These are phyloP conservation scores for Ormia ochracea DNA, from an alignment of 2,888 invertebrate genomes.

Conservation along the genomic window DNA sequence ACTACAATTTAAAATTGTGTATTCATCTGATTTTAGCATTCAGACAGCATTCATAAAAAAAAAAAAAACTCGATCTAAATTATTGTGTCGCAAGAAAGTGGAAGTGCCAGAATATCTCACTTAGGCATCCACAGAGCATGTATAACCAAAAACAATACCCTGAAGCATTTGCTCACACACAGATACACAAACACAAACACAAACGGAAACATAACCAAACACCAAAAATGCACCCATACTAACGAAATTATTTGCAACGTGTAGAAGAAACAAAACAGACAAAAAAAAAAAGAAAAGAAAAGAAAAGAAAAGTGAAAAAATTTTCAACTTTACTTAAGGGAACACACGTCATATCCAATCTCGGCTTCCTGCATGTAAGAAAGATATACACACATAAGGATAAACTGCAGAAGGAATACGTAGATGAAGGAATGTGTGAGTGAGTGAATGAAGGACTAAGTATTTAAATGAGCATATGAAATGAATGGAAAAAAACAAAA, in stretches of 20 bases:
- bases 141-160: slow-evolving; percentile 34
- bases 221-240: not conserved
- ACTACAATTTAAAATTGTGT: slow-evolving; percentile 1
- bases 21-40: slow-evolving; percentile 16
- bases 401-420: not conserved
- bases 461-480: slow-evolving; percentile 3
- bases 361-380: slow-evolving; percentile 12
- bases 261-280: not conserved
- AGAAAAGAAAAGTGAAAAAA: not conserved
- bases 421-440: not conserved
- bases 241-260: slow-evolving; percentile 9
- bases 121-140: not conserved
- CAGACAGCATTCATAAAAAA: slow-evolving; percentile 5
- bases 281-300: slow-evolving; percentile 15
- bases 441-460: not conserved
- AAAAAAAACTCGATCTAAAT: slow-evolving; percentile 36
- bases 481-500: slow-evolving; percentile 17
- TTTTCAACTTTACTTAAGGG: slow-evolving; percentile 51
- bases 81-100: slow-evolving; percentile 33
- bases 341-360: slow-evolving; percentile 56
- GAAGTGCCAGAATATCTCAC: slow-evolving; percentile 36
- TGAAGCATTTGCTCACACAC: slow-evolving; percentile 19
- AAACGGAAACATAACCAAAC: too few species aligned
- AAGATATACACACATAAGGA: slow-evolving; percentile 1
- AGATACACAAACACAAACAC: not conserved